Percentiles rank a stretch among this genome's conserved stretches.
These are phyloP conservation scores for Brachylomia viminalis DNA, from an alignment of 2,888 invertebrate genomes.

Conservation along the genomic window DNA sequence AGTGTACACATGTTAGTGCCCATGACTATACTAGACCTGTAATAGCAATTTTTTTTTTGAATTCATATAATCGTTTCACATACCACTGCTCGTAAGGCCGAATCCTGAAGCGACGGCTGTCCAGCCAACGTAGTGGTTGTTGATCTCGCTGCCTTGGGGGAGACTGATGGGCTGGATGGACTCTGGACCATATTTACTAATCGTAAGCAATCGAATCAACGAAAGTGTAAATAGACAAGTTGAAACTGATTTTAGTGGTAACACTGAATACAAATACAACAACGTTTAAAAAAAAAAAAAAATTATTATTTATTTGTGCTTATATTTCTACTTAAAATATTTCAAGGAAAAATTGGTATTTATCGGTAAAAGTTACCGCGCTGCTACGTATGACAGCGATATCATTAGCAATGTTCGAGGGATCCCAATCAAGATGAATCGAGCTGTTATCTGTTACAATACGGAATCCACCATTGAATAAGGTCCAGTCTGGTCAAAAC, in stretches of 20 bases:
- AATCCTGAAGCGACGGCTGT: constrained; percentile 77
- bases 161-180: constrained; percentile 75
- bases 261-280: background rate
- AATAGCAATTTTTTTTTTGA: background rate
- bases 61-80: constrained; percentile 11
- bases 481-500: constrained; percentile 64
- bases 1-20: background rate
- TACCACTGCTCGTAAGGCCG: constrained; percentile 74
- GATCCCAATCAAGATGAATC: constrained; percentile 47
- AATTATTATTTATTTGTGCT: no score
- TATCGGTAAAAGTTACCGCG: constrained; percentile 34
- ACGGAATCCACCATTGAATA: constrained; percentile 53
- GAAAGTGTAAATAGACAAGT: background rate
- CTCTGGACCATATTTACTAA: constrained; percentile 65
- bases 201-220: background rate
- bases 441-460: constrained; percentile 40
- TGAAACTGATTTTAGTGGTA: background rate
- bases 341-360: background rate
- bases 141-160: constrained; percentile 68
- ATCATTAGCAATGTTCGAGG: constrained; percentile 31
- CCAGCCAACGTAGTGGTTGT: constrained; percentile 67
- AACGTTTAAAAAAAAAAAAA: background rate
- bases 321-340: no score
- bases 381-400: constrained; percentile 46
- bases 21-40: background rate